These are phyloP conservation scores for Aplochiton taeniatus DNA, from an alignment of 2,797 vertebrate species.

Conservation along the genomic window DNA sequence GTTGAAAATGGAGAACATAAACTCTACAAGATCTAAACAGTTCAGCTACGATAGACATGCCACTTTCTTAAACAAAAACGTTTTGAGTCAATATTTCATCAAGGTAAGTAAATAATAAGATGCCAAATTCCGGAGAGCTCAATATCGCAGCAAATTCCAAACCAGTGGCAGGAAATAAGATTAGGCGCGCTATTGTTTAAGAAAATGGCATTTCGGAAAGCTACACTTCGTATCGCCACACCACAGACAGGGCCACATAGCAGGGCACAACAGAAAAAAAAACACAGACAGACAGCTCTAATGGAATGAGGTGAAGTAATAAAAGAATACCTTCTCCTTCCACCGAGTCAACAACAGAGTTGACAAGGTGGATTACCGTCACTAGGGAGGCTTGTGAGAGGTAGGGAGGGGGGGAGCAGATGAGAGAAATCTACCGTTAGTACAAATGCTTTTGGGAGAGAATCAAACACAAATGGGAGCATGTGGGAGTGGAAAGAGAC, in stretches of 20 bases:
- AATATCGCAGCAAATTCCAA: background rate
- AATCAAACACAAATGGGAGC: constrained; percentile 21
- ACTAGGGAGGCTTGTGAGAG: constrained; percentile 94
- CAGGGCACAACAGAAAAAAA: constrained; percentile 7
- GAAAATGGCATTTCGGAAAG: constrained; percentile 65
- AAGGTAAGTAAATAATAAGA: background rate
- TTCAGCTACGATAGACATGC: constrained; percentile 37
- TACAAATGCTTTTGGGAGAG: constrained; percentile 53
- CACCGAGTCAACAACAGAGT: constrained; percentile 89
- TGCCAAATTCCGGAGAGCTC: background rate
- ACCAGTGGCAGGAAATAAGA: background rate
- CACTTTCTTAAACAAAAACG: constrained; percentile 64
- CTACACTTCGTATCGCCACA: constrained; percentile 48
- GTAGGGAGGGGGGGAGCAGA: constrained; percentile 78
- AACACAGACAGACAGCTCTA: constrained; percentile 34
- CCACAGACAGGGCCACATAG: constrained; percentile 36
- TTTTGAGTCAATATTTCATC: background rate
- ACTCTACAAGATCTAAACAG: constrained; percentile 13
- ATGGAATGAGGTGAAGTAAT: constrained; percentile 56
- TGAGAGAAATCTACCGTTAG: constrained; percentile 81
- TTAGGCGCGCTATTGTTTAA: constrained; percentile 42
- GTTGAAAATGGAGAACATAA: constrained; percentile 41
- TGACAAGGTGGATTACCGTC: constrained; percentile 98
- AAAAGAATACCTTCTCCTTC: constrained; percentile 90
- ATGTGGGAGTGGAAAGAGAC: constrained; percentile 37